Evolutionary conservation across 2,113 vertebrate species (phyloP), one percentile per base, ranked within the genome.

Genomic region (Coptodon bakossiorum): DNA sequence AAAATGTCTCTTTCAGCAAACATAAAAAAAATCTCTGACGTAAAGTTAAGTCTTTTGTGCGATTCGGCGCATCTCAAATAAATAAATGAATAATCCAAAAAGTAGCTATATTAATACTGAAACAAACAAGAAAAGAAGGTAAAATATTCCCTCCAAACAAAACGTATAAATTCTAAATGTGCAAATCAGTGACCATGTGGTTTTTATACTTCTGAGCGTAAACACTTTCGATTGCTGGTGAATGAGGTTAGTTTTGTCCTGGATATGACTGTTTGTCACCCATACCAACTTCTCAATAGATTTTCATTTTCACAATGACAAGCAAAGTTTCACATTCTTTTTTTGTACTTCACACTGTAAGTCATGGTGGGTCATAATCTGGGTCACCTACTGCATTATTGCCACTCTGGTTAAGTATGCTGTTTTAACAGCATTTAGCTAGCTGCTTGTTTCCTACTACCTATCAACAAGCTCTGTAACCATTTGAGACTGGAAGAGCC

Each of bases 171-270:
- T 56, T 24, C 22, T 7, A 7, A 45, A 45, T 48, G 14, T 48
- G 43, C 13, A 45, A 14, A 45, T 45, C 43, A 52, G 13, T 45
- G 0, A 31, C 8, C 14, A 61, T 3, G 1, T 63, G 3, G 59
- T n/a, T 19, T 12, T 66, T n/a, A 66, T 38, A 66, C 17, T 66
- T 38, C 17, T 66, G 34, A 66, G 10, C 19, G 17, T 11, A 36
- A 19, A n/a, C 59, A 36, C 59, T 36, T 63, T 63, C 1, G 1
- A 66, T 6, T n/a, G 22, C 4, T 57, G 54, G 54, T 57, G 22
- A 57, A 27, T 57, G 10, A 66, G 6, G 7, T 66, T 66, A 38
- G 17, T 36, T 66, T 36, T 0, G 3, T 57, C 56, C 24, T 57
- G 56, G 56, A 57, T 57, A 29, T 8, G 56, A 59, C 56, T 29